Evolutionary conservation across 2,888 invertebrate species (phyloP).

Genomic region (Trachelus tabidus): DNA sequence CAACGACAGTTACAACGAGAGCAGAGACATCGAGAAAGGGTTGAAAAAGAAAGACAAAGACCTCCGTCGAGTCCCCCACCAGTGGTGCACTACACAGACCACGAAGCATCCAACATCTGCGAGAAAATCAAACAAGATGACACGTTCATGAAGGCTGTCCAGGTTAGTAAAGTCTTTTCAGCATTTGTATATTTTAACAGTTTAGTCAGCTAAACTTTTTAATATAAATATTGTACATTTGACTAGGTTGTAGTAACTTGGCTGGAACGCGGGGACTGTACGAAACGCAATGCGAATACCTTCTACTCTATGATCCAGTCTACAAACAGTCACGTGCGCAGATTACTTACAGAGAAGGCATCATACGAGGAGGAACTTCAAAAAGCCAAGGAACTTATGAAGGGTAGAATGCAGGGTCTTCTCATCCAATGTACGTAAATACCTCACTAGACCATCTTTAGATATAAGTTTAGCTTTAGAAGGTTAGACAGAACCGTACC

Average conservation of each 20-base stretch:
- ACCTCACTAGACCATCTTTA: background rate
- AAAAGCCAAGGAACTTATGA: conserved; percentile 85
- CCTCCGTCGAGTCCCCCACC: conserved; percentile 84
- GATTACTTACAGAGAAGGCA: conserved; percentile 85
- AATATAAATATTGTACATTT: background rate
- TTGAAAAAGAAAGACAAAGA: conserved; percentile 76
- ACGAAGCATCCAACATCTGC: conserved; percentile 78
- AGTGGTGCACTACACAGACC: conserved; percentile 85
- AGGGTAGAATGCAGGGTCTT: conserved; percentile 86
- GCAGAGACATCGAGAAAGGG: conserved; percentile 79
- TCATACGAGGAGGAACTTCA: conserved; percentile 89
- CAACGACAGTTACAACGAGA: conserved; percentile 87
- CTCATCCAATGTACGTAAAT: conserved; percentile 89
- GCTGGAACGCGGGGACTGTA: conserved; percentile 95
- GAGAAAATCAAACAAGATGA: conserved; percentile 91
- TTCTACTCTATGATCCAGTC: conserved; percentile 98
- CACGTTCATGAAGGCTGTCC: conserved; percentile 85
- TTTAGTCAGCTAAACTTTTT: background rate
- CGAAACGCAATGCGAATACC: conserved; percentile 87
- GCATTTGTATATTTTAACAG: background rate
- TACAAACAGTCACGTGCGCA: conserved; percentile 90
- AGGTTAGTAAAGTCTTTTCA: conserved; percentile 65
- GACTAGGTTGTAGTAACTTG: conserved; percentile 84
- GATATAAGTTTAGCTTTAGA: background rate
- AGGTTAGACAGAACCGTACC: background rate